Percentiles rank a stretch among this genome's conserved stretches.
Conservation (phyloP, 1,140 invertebrate genomes). For the Microplitis mediator region DNA sequence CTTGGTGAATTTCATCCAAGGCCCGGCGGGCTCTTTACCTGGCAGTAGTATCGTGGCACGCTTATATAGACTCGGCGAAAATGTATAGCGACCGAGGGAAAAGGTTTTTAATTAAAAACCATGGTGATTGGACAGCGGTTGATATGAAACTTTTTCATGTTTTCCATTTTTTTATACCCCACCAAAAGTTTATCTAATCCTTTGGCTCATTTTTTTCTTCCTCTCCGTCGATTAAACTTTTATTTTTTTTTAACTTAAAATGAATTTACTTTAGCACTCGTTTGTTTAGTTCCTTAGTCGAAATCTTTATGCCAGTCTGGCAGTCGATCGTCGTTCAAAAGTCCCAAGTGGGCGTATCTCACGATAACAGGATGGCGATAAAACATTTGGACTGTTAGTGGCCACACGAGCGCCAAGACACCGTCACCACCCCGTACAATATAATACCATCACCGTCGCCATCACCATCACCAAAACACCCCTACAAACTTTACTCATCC, state of each 20-base stretch:
- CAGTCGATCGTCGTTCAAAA: slow-evolving; percentile 11
- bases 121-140: too few species aligned
- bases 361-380: slow-evolving; percentile 6
- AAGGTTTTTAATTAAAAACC: neutral
- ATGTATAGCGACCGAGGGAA: neutral
- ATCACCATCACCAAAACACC: neutral
- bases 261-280: neutral
- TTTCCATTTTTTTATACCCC: too few species aligned
- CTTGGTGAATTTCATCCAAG: too few species aligned
- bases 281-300: neutral
- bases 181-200: too few species aligned
- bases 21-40: too few species aligned
- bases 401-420: neutral
- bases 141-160: too few species aligned
- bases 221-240: neutral
- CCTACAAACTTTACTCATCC: neutral
- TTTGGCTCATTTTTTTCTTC: too few species aligned
- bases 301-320: neutral
- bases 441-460: neutral
- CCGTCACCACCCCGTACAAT: too few species aligned
- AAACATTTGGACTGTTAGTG: neutral
- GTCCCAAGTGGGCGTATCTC: neutral
- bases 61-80: neutral
- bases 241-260: neutral
- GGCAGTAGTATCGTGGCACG: too few species aligned